Conservation (phyloP, 2,888 invertebrate species). For the Helobdella robusta region DNA sequence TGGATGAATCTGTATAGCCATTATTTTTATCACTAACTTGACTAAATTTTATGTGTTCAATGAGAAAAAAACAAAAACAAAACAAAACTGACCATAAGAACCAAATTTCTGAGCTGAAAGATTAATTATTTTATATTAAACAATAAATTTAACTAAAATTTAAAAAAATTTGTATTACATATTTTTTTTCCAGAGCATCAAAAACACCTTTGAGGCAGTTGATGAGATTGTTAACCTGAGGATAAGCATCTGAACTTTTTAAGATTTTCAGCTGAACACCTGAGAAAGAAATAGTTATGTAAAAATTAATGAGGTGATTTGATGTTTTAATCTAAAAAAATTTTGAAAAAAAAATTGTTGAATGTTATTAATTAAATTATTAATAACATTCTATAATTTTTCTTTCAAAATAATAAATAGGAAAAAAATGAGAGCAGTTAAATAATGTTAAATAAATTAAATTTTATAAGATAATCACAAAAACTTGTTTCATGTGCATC, state of each 20-base stretch:
- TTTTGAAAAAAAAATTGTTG: background rate
- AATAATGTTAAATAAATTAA: background rate
- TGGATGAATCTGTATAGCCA: constrained; percentile 13
- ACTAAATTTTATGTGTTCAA: background rate
- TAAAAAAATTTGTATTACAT: constrained; percentile 39
- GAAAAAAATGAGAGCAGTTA: background rate
- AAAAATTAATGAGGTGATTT: background rate
- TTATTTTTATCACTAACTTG: background rate
- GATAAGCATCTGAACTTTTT: constrained; percentile 33
- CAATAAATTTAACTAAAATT: background rate
- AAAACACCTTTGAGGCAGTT: constrained; percentile 51
- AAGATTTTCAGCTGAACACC: constrained; percentile 35
- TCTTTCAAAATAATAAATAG: background rate
- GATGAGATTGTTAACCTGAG: constrained; percentile 47
- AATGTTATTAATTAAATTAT: background rate
- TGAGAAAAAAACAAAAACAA: background rate
- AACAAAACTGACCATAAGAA: constrained; percentile 43
- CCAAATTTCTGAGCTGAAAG: constrained; percentile 45
- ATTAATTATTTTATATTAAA: constrained; percentile 23
- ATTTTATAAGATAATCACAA: background rate
- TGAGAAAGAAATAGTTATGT: constrained; percentile 11
- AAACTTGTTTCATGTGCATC: background rate
- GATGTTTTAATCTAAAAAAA: background rate
- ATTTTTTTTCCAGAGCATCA: constrained; percentile 52
- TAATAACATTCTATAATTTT: background rate